Base-by-base conservation (phyloP, 2,113 vertebrate genomes). In the Rana temporaria region DNA sequence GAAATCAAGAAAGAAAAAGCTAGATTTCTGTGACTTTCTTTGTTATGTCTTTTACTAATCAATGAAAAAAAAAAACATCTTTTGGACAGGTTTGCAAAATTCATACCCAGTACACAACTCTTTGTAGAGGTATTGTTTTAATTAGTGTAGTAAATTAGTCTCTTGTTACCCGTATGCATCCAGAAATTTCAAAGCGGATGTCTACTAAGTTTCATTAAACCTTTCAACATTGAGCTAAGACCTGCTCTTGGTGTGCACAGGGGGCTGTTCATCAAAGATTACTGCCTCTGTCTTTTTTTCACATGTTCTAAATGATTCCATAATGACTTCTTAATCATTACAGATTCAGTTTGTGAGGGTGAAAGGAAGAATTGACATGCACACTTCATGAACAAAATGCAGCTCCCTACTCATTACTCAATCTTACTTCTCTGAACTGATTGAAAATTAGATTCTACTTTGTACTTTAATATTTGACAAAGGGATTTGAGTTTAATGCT, bases 251-350 rank as follows among this genome's bases (percentile, higher is more conserved):
- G 48, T 24, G 24, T 24, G 34, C 62, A 38, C n/a, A 38, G 71
- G 70, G 80, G 62, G 22, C n/a, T 74, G 26, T 82, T 82, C 69
- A 73, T 74, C 80, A 82, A 75, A 75, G 70, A 71, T 75, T 75
- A 75, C 80, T 56, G 59, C 60, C 63, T 55, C 42, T 26, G 70
- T 26, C 70, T 62, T 38, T 65, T 26, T 65, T 65, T 66, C 52
- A 56, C 38, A 82, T 82, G 69, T 66, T 67, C 26, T 82, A 82
- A 82, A 82, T 82, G 69, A 73, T 56, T 74, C 59, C 70, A 20
- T 75, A 75, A 74, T 82, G 80, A 82, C n/a, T 75, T 75, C 52
- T 65, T 74, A 74, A 38, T 60, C 70, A 74, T 67, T 82, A 67
- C 80, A 34, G 70, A 75, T 42, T 82, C 24, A 9, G 18, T 81